Base-by-base conservation (phyloP, 1,140 invertebrate genomes). In the Orius insidiosus region DNA sequence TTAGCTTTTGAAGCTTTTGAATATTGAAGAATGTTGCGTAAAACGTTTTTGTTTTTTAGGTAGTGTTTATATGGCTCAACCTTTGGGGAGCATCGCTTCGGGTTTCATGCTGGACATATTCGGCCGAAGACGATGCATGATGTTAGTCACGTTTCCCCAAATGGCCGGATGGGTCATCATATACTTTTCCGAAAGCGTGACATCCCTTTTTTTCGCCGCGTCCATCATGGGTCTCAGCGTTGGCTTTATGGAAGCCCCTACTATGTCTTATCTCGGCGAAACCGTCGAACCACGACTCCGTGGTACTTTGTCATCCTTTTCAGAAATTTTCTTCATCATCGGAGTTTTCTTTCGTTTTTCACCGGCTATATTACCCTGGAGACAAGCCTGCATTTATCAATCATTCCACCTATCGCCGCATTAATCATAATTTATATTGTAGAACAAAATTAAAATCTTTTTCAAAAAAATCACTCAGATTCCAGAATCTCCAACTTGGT, bases 401-500 rank as follows among this genome's bases (percentile, higher is more conserved):
- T 30, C 3, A n/a, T 32, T 5, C 8, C 30, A n/a, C 41, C 41
- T 3, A 10, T n/a, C 8, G 31, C 31, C 24, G 31, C 41, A 15
- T 43, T 43, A 5, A 5, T 24, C 2, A 3, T 31, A 10, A 43
- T 43, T 10, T 15, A 9, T n/a, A 15, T 43, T 10, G 41, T 43
- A 24, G 7, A 24, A 3, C 3, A 24, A 24, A 7, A 24, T 24
- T 24, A 3, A 24, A 24, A 24, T 4, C n/a, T n/a, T n/a, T n/a
- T n/a, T n/a, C n/a, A n/a, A n/a, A n/a, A n/a, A n/a, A n/a, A n/a
- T n/a, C n/a, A n/a, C 32, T 38, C 45, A 68, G 67, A 59, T 52
- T 9, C 75, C 76, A 10, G 76, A 79, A 62, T 73, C 74, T 4
- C 76, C 77, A 24, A 61, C 74, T 8, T 78, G 74, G 72, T 57